Evolutionary conservation across 2,113 vertebrate species (phyloP).

Genomic region (Bungarus multicinctus): DNA sequence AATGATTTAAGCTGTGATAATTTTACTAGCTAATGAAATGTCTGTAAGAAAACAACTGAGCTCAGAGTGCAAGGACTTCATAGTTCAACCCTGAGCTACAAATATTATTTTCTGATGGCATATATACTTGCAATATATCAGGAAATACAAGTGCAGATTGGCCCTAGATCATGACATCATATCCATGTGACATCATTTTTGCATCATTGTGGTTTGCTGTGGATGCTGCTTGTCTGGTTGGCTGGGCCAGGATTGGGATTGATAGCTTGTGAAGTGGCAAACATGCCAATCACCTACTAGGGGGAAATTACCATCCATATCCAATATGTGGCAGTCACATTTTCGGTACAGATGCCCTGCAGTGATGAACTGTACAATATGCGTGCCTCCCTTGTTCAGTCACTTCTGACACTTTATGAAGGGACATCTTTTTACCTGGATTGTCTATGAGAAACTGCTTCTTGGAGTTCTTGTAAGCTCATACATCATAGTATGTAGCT

Average conservation of each 20-base stretch:
- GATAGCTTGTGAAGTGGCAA: background rate
- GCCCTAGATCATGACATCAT: background rate
- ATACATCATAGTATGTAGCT: background rate
- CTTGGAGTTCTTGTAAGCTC: background rate
- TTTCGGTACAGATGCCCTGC: background rate
- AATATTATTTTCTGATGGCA: background rate
- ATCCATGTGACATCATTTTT: background rate
- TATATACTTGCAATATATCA: background rate
- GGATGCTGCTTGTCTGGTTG: background rate
- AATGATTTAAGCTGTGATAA: background rate
- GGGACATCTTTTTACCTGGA: background rate
- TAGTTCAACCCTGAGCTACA: too few relatives aligned
- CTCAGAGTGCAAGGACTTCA: background rate
- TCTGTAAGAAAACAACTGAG: background rate
- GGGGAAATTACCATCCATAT: background rate
- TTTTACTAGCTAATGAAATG: background rate
- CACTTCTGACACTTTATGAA: background rate
- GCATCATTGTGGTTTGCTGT: background rate
- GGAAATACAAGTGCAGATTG: background rate
- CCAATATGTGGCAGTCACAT: background rate
- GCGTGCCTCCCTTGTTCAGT: background rate
- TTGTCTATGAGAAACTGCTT: background rate
- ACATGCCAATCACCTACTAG: background rate
- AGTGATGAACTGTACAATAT: background rate
- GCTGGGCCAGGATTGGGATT: background rate